Evolutionary conservation across 2,888 invertebrate genomes (phyloP).

Genomic region (Trissolcus brochymenae): DNA sequence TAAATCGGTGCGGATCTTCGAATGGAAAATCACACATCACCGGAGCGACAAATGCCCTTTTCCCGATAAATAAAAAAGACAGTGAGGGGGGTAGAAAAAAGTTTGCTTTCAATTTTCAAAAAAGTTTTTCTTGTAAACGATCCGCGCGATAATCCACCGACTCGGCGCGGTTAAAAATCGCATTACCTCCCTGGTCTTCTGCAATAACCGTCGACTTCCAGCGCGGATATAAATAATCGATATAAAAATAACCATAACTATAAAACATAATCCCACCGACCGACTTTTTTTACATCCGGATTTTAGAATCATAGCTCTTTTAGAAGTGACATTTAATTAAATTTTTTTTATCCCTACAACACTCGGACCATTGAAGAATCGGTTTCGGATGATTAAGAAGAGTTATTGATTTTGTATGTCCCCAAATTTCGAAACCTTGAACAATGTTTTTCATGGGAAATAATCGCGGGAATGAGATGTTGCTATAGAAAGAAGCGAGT

Average conservation of each 20-base stretch:
- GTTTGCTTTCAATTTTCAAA: no score
- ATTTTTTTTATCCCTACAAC: conserved; percentile 5
- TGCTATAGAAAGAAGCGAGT: no score
- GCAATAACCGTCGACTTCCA: conserved; percentile 12
- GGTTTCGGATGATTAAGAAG: not conserved
- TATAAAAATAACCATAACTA: conserved; percentile 32
- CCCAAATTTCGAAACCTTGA: no score
- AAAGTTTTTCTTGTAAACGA: conserved; percentile 1
- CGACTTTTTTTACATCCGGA: conserved; percentile 19
- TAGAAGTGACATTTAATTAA: conserved; percentile 17
- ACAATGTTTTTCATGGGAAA: no score
- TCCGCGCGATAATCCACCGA: not conserved
- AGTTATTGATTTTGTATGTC: no score
- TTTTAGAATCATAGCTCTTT: conserved; percentile 6
- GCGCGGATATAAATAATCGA: conserved; percentile 17
- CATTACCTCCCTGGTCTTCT: conserved; percentile 11
- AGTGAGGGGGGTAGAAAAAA: no score
- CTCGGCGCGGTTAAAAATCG: conserved; percentile 9
- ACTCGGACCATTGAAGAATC: not conserved
- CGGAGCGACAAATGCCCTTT: no score
- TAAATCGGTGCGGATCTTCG: no score
- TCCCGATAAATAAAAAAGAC: no score
- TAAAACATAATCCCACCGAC: conserved; percentile 27
- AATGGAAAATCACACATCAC: no score
- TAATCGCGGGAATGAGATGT: no score